A percentile compares a stretch with the other conserved stretches of the same genome.
Conservation (phyloP, 1,140 invertebrate genomes). For the Delia radicum region DNA sequence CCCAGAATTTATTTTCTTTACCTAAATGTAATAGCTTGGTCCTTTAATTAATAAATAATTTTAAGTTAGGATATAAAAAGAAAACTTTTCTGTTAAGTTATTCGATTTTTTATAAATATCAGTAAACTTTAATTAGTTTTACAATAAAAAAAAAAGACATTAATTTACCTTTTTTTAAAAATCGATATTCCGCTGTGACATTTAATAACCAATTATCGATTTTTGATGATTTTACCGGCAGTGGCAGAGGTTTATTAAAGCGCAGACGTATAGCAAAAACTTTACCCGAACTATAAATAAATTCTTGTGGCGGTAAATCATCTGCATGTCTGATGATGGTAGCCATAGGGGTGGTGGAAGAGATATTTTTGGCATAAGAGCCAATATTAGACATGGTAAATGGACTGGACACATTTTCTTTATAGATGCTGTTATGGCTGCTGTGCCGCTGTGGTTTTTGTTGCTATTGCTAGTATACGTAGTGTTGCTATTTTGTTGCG, state of each 20-base stretch:
- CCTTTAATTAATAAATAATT: too few relatives aligned
- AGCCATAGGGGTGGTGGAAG: neutral
- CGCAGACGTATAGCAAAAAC: constrained; percentile 44
- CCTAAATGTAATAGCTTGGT: too few relatives aligned
- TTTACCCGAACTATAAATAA: constrained; percentile 50
- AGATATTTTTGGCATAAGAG: constrained; percentile 6
- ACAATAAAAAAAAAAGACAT: neutral
- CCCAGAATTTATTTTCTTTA: too few relatives aligned
- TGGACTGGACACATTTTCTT: neutral
- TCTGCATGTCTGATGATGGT: constrained; percentile 2
- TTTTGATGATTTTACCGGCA: too few relatives aligned
- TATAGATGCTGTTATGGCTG: neutral
- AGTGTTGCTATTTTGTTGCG: constrained; percentile 10
- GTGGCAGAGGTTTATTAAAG: constrained; percentile 38
- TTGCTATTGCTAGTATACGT: neutral
- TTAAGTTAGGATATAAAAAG: too few relatives aligned
- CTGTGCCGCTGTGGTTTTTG: neutral
- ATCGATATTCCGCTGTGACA: constrained; percentile 47
- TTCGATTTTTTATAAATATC: too few relatives aligned
- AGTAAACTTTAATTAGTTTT: too few relatives aligned
- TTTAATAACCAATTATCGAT: constrained; percentile 38
- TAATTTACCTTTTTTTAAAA: constrained; percentile 46
- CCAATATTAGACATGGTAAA: constrained; percentile 13
- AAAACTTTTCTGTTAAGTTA: too few relatives aligned
- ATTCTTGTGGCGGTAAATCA: constrained; percentile 37